phyloP scores from a whole-genome alignment of 92 coral and sea anemone species.

The Palythoa grandis region DNA sequence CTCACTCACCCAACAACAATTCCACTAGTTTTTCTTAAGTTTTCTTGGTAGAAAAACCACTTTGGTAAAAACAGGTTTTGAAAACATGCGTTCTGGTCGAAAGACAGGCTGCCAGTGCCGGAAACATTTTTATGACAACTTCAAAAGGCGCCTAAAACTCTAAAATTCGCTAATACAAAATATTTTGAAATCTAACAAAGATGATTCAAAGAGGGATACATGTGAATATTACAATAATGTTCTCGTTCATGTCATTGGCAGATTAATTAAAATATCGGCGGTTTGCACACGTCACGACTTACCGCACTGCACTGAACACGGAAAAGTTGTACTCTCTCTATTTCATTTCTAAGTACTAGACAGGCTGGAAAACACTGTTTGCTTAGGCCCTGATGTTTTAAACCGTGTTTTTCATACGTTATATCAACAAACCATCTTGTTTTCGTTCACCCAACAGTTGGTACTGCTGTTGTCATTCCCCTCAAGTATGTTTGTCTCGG shows the following conservation, averaged over 20 bases:
- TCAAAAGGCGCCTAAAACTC: neutral
- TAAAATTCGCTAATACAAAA: neutral
- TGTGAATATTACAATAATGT: neutral
- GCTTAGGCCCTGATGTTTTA: neutral
- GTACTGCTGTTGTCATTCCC: slow-evolving; percentile 50
- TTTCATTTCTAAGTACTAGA: neutral
- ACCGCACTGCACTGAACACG: neutral
- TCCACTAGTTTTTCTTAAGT: neutral
- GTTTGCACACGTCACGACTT: neutral
- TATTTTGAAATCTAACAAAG: neutral
- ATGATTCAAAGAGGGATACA: neutral
- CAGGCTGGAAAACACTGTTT: neutral
- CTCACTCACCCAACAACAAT: neutral
- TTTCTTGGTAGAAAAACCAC: too few species aligned
- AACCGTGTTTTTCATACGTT: neutral
- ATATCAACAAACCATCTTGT: neutral
- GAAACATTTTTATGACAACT: neutral
- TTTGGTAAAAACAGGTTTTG: neutral
- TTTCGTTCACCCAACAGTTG: slow-evolving; percentile 26
- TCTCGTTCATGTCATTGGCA: neutral
- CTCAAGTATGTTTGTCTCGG: slow-evolving; percentile 88
- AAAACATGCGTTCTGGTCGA: neutral
- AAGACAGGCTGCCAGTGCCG: too few species aligned
- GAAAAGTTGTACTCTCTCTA: neutral
- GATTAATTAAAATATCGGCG: neutral